Base-by-base conservation (phyloP, 1,140 invertebrate genomes). In the Eueides isabella region DNA sequence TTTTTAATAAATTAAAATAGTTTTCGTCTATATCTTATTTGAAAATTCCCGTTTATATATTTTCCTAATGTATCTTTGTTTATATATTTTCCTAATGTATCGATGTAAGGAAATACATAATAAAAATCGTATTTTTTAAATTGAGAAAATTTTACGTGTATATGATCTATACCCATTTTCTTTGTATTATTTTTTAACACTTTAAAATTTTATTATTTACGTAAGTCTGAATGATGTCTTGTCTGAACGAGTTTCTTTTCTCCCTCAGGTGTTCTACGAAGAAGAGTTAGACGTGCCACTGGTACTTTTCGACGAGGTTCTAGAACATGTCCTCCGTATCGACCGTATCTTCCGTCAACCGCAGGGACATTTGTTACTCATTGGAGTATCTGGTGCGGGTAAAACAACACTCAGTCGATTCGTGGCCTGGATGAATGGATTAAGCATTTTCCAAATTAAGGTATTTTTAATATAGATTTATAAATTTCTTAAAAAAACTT, bases 371-470 rank as follows among this genome's bases (percentile, higher is more conserved):
- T 90, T 99, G 69, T 93, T 99, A 75, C 94, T 99, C 0, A 99
- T 99, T 87, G 98, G 98, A 81, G 98, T 99, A 1, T 98, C 98
- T 77, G 99, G 99, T 38, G 98, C 99, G 76, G 99, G 99, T 70
- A 99, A 99, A 94, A 99, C 99, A 1, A 99, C 99, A 14, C 95
- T 99, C 66, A 99, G 98, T 9, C 95, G 99, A 76, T 99, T 99
- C 93, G 99, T 99, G 30, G 99, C 99, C 63, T 99, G 99, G 98
- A 99, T 99, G 97, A 99, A 99, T 94, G 99, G 99, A 30, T 94
- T 99, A 3, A 98, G 97, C 74, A 98, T 99, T 16, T 99, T 99
- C 95, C 99, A 99, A 94, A 99, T 99, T 72, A 98, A 98, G 94
- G 96, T 96, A 87, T 76, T 62, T 35, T 7, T 11, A 2, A 38